These are phyloP conservation scores for Vultur gryphus DNA, from an alignment of 2,797 vertebrate genomes.

Conservation along the genomic window DNA sequence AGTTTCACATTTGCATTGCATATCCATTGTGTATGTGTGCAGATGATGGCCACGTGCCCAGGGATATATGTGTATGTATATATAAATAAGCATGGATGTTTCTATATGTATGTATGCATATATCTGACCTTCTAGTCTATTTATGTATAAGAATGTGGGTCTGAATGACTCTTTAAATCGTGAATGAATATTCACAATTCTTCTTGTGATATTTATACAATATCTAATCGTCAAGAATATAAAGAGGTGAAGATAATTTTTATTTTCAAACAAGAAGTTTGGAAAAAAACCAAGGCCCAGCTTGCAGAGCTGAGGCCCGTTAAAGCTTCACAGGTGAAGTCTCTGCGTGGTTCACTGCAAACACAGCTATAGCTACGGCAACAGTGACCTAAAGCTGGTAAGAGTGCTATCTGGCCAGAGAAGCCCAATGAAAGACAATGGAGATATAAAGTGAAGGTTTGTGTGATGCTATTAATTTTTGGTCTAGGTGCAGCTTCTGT, in stretches of 20 bases:
- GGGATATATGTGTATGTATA: accelerated
- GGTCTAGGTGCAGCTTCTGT: not conserved
- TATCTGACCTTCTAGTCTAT: not conserved
- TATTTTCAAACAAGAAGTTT: not conserved
- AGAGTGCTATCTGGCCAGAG: not conserved
- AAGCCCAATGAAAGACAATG: not conserved
- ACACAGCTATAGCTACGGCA: not conserved
- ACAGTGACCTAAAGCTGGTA: not conserved
- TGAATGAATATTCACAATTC: not conserved
- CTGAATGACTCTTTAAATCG: not conserved
- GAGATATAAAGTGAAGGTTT: not conserved
- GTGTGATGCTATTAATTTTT: not conserved
- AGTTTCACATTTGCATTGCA: not conserved
- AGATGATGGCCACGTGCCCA: not conserved
- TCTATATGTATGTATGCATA: not conserved
- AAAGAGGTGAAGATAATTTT: not conserved
- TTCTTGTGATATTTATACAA: not conserved
- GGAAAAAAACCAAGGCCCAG: accelerated
- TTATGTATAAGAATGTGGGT: not conserved
- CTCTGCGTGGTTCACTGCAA: not conserved
- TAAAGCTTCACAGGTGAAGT: not conserved
- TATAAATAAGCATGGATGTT: not conserved
- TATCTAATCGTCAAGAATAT: not conserved
- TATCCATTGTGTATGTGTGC: not conserved
- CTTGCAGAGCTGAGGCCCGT: not conserved